Base-by-base conservation (phyloP, 1,140 invertebrate species). In the Drosophila orena region DNA sequence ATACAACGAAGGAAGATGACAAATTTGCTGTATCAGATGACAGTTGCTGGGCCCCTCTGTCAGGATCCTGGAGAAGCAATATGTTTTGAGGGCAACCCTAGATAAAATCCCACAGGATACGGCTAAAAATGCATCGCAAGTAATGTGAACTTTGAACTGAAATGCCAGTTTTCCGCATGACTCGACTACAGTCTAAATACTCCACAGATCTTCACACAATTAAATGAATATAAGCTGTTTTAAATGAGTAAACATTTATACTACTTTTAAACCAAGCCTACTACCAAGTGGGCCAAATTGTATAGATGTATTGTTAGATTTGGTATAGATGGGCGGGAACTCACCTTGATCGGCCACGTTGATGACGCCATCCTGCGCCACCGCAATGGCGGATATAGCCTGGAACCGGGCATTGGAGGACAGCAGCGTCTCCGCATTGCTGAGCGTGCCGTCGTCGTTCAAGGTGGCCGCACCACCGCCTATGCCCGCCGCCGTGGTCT, bases 321-420 rank as follows among this genome's bases (percentile, higher is more conserved):
- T n/a, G n/a, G n/a, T n/a, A n/a, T n/a, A n/a, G n/a, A n/a, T n/a
- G 24, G 4, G 4, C 24, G 24, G 14, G 14, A 0, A 92, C 88
- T 94, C 94, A 91, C 96, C 97, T 94, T 98, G 98, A 93, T 99
- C 98, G 15, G 98, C 97, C 27, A 99, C 96, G 93, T 99, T 97
- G 4, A 99, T 93, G 30, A 98, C 96, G 0, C 98, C 97, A 92
- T 99, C 98, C 38, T 98, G 98, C 12, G 98, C 97, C 3, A 99
- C 97, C 3, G 97, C 96, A 7, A 99, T 94, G 3, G 98, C 97
- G 6, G 97, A 98, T 91, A 98, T 97, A 0, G 97, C 96, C 71
- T 97, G 97, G 91, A 98, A 96, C 77, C 96, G 96, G 0, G 97
- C 97, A 84, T 98, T 98, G 0, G 97, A 97, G 0, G 97, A 98